A percentile compares a stretch with the other conserved stretches of the same genome.
Evolutionary conservation across 2,797 vertebrate genomes (phyloP).

Genomic region (Esox lucius): DNA sequence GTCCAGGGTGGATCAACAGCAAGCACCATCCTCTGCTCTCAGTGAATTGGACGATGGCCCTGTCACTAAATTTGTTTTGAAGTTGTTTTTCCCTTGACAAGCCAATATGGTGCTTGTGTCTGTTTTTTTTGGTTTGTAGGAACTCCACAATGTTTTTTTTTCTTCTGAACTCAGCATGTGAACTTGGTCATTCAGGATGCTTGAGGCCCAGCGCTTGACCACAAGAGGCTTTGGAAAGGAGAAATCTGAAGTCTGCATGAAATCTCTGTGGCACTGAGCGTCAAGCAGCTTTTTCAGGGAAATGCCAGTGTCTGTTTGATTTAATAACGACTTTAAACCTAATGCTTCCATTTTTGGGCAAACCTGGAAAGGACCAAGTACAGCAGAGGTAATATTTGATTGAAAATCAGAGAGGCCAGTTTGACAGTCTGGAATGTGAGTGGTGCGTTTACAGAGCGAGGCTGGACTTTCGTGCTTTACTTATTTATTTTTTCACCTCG

Average conservation of each 20-base stretch:
- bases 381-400: conserved; percentile 25
- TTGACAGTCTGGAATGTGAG: conserved; percentile 34
- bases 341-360: conserved; percentile 53
- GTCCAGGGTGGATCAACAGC: not conserved
- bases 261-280: conserved; percentile 12
- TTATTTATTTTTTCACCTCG: conserved; percentile 17
- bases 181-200: conserved; percentile 42
- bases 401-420: conserved; percentile 23
- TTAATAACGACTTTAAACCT: conserved; percentile 47
- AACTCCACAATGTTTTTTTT: conserved; percentile 41
- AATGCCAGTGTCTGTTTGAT: conserved; percentile 50
- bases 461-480: conserved; percentile 29
- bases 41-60: not conserved
- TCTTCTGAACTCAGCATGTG: conserved; percentile 30
- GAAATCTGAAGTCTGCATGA: conserved; percentile 25
- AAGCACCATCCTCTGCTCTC: not conserved
- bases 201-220: conserved; percentile 49
- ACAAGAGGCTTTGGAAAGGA: conserved; percentile 38
- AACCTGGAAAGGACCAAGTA: conserved; percentile 30
- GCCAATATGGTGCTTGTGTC: not conserved
- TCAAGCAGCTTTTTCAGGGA: conserved; percentile 39
- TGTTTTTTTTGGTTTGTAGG: conserved; percentile 25
- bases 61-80: not conserved
- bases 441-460: conserved; percentile 28
- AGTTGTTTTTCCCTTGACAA: not conserved